Conservation (phyloP, 1,140 invertebrate species). For the Rhopalosiphum maidis region DNA sequence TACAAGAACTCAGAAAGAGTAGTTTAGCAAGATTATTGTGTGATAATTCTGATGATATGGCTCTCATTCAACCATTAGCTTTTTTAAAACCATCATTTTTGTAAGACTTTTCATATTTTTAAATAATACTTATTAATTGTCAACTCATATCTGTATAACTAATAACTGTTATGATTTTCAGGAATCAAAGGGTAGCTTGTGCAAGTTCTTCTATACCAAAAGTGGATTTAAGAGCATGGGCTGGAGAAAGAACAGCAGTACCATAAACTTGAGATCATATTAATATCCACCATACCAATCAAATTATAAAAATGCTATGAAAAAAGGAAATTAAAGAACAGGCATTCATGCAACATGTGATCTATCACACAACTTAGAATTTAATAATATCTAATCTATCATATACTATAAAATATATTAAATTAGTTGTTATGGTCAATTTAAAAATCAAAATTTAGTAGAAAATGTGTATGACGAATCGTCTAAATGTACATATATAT, state of each 20-base stretch:
- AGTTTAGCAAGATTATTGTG: constrained; percentile 68
- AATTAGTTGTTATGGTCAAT: no score
- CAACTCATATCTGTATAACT: background rate
- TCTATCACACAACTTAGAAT: no score
- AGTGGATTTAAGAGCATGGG: constrained; percentile 65
- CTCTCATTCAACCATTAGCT: constrained; percentile 66
- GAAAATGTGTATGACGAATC: no score
- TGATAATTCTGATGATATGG: constrained; percentile 68
- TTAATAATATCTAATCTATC: no score
- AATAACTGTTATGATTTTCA: constrained; percentile 60
- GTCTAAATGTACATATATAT: no score
- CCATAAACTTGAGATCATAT: constrained; percentile 37
- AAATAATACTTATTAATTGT: background rate
- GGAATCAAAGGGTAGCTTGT: constrained; percentile 65
- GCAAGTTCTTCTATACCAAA: constrained; percentile 63
- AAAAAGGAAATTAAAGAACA: background rate
- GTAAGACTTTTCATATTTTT: constrained; percentile 61
- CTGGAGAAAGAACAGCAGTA: constrained; percentile 61
- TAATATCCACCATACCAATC: background rate
- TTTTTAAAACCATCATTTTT: constrained; percentile 65
- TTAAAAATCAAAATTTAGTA: no score
- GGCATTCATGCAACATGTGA: no score
- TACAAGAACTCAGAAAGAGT: constrained; percentile 67
- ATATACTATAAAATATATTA: no score
- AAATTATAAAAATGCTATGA: background rate